These are phyloP conservation scores for Cryptus viduatorius DNA, from an alignment of 2,888 invertebrate species.

Conservation along the genomic window DNA sequence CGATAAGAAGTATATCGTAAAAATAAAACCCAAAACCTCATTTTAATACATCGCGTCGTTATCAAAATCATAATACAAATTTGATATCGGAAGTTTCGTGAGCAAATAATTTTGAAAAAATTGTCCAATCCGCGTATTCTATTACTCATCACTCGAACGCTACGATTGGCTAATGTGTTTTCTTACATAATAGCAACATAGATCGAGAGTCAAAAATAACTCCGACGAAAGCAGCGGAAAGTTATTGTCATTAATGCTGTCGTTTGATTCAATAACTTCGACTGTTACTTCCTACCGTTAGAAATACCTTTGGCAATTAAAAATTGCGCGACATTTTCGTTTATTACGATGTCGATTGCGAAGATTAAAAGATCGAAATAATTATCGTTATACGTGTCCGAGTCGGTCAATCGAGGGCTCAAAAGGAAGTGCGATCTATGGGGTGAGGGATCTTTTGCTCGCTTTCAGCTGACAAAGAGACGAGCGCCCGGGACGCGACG, in stretches of 20 bases:
- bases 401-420: slow-evolving; percentile 71
- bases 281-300: neutral
- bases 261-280: neutral
- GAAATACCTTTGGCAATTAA: neutral
- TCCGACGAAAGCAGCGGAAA: neutral
- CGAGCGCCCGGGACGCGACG: slow-evolving; percentile 65
- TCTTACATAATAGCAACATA: neutral
- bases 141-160: too few species aligned
- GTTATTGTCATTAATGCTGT: neutral
- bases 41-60: neutral
- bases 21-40: neutral
- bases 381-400: slow-evolving; percentile 74
- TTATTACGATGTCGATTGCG: neutral
- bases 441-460: slow-evolving; percentile 61
- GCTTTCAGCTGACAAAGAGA: slow-evolving; percentile 73
- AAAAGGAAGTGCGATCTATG: slow-evolving; percentile 61
- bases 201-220: neutral
- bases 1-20: neutral
- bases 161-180: too few species aligned
- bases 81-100: too few species aligned
- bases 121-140: too few species aligned
- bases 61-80: slow-evolving; percentile 20
- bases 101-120: too few species aligned
- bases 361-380: slow-evolving; percentile 56
- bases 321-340: slow-evolving; percentile 1